Evolutionary conservation across 1,140 invertebrate genomes (phyloP), one percentile per base, ranked within the genome.

Genomic region (Cydia pomonella): DNA sequence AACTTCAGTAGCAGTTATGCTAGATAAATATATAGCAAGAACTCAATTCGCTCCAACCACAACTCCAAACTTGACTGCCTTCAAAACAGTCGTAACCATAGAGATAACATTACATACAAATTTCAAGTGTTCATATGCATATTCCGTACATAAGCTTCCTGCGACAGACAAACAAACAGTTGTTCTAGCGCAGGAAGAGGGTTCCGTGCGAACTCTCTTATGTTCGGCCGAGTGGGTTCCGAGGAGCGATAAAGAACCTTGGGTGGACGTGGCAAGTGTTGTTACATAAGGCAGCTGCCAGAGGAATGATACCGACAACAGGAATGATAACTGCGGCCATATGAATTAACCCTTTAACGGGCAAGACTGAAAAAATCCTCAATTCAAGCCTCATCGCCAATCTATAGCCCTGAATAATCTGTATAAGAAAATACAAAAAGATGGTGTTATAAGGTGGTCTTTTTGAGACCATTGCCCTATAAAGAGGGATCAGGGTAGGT

Each of bases 91-190:
- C 53, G 53, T 59, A 59, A 59, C 53, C 64, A 69, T 69, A 69
- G 6, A 33, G 27, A 69, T 69, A 69, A 69, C 64, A 69, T 69
- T 69, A 69, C 64, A 69, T 69, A 69, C 64, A 69, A 73, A 50
- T 59, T 47, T 59, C 72, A 29, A 29, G 23, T 73, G 44, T 29
- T n/a, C 23, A 53, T 73, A 59, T 59, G 72, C 78, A 78, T 81
- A 79, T 78, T 75, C 71, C 59, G 27, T 69, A 76, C 75, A 80
- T 76, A 76, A 80, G 79, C 66, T 79, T 74, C 72, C 71, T 74
- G 63, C 59, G 80, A 82, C 82, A 84, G 82, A 82, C 86, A 88
- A 89, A 88, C 88, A 90, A 89, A 83, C 89, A 91, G 89, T 91
- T 90, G 89, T 89, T 89, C 86, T 84, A 80, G 76, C 78, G 77